Evolutionary conservation across 2,797 vertebrate genomes (phyloP), one percentile per base, ranked within the genome.

Genomic region (Acipenser ruthenus): DNA sequence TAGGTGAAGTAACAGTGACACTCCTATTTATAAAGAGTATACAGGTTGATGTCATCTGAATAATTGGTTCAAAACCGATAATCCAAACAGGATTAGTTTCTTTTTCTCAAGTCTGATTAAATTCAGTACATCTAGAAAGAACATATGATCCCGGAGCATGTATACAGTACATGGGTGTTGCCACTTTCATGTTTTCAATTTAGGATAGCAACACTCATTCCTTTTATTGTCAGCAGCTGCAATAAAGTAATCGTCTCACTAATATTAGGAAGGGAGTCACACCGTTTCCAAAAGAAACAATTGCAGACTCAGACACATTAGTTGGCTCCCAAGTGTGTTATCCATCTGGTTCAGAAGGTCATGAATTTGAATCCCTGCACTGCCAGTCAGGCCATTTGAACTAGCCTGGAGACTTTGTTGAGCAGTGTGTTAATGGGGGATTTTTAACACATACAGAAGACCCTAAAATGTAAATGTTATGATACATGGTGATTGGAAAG

Each of bases 21-120:
- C 58, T 59, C 18, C 49, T 53, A 11, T 63, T 59, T 63, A n/a
- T 63, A 56, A 63, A 67, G 47, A 63, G 52, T 47, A 7, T 51
- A 48, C 51, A 51, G 65, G 49, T 11, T 66, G 69, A 66, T 63
- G 65, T 62, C 60, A 64, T 70, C 50, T 70, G 55, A 67, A 62
- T 60, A 64, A 67, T 52, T 67, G 65, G 52, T 70, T 67, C 67
- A 67, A 70, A 70, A 49, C 65, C 48, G 65, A 59, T 51, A 67
- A 67, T 56, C 63, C n/a, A 60, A 70, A 63, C 55, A 63, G 23
- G 55, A 67, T 64, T 48, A 64, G 55, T 50, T 64, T 51, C 49
- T 49, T 56, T 52, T 58, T 60, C 37, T 66, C 50, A 60, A 60
- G 59, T 63, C 49, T 64, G 61, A 60, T 70, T 58, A 63, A 70